Evolutionary conservation across 2,113 vertebrate genomes (phyloP).

Genomic region (Atractosteus spatula): DNA sequence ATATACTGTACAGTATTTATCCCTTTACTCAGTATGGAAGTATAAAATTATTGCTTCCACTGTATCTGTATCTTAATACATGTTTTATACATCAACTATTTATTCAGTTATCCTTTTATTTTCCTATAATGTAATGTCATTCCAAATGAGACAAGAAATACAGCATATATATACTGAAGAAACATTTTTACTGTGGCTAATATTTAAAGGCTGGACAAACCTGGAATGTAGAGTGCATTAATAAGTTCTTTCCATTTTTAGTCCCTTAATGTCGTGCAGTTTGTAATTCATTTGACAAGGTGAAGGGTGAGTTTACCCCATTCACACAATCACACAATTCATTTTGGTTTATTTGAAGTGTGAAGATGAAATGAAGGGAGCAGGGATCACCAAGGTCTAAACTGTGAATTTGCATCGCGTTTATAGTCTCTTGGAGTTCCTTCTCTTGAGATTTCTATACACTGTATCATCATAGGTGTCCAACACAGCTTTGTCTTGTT

Average conservation of each 20-base stretch:
- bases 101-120: conserved; percentile 18
- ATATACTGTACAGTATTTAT: background rate
- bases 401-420: too few species aligned
- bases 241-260: conserved; percentile 12
- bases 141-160: conserved; percentile 34
- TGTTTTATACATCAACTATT: too few species aligned
- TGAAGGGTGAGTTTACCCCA: background rate
- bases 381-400: too few species aligned
- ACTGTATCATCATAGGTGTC: too few species aligned
- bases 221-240: conserved; percentile 15
- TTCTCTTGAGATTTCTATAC: too few species aligned
- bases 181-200: conserved; percentile 23
- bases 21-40: background rate
- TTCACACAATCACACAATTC: too few species aligned
- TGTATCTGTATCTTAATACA: too few species aligned
- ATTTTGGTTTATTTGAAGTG: too few species aligned
- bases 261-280: conserved; percentile 16
- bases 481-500: too few species aligned
- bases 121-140: conserved; percentile 32
- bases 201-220: conserved; percentile 18
- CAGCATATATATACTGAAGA: conserved; percentile 26
- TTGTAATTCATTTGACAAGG: background rate
- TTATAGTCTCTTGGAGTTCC: too few species aligned
- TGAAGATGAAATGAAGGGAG: too few species aligned
- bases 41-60: too few species aligned